Percentiles rank a stretch among this genome's conserved stretches.
phyloP scores from a whole-genome alignment of 2,888 invertebrate genomes.

The Hecatera dysodea region DNA sequence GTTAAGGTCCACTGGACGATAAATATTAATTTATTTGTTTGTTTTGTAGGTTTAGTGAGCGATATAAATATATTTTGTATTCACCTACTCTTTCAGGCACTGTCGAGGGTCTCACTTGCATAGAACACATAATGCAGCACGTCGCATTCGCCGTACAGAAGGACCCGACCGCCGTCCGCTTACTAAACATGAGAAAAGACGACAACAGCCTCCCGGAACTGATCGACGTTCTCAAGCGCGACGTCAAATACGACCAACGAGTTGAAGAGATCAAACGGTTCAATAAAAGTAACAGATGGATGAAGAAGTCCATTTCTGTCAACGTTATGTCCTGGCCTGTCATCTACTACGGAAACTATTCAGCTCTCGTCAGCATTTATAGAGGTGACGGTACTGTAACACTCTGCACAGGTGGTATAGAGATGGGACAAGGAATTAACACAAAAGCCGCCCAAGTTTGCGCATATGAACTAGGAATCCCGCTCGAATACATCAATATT shows the following conservation, averaged over 20 bases:
- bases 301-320: conserved; percentile 92
- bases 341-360: conserved; percentile 89
- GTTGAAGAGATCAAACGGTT: conserved; percentile 88
- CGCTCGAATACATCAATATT: conserved; percentile 91
- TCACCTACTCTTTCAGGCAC: conserved; percentile 78
- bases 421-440: conserved; percentile 95
- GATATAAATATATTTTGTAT: background rate
- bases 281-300: conserved; percentile 94
- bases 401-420: conserved; percentile 93
- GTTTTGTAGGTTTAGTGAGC: background rate
- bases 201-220: conserved; percentile 87
- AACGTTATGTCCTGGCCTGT: conserved; percentile 93
- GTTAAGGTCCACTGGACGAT: too few species aligned
- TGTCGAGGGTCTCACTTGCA: conserved; percentile 90
- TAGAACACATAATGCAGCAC: conserved; percentile 93
- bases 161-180: conserved; percentile 91
- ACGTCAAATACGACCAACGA: conserved; percentile 90
- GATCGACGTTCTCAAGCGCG: conserved; percentile 88
- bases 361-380: conserved; percentile 92
- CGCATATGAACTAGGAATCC: conserved; percentile 93
- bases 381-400: conserved; percentile 93
- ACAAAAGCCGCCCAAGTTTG: conserved; percentile 95
- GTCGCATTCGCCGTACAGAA: conserved; percentile 90
- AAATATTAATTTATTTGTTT: background rate
- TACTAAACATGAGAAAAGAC: conserved; percentile 88